Percentiles rank a stretch among this genome's conserved stretches.
Conservation (phyloP, 2,888 invertebrate species). For the Eucera pruinosa region DNA sequence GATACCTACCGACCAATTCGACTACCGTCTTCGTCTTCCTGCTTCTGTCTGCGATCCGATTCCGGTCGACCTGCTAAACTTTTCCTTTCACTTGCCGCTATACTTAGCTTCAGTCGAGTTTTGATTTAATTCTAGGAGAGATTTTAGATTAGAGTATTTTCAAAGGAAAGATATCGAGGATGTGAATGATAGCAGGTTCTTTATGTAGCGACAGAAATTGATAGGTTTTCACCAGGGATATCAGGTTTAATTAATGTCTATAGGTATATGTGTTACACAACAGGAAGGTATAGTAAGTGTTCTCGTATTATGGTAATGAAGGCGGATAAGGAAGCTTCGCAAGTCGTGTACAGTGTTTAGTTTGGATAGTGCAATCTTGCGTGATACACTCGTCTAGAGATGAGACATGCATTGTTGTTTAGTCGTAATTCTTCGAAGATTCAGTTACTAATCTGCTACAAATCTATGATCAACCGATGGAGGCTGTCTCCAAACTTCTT, state of each 20-base stretch:
- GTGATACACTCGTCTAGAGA: not conserved
- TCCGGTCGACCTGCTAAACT: not conserved
- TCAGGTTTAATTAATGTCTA: not conserved
- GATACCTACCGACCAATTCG: constrained; percentile 20
- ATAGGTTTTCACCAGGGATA: not conserved
- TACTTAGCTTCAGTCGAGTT: not conserved
- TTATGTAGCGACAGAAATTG: not conserved
- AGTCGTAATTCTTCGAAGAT: too few relatives aligned
- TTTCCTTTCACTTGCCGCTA: constrained; percentile 7
- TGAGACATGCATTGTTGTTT: not conserved
- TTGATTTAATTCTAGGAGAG: too few relatives aligned
- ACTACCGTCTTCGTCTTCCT: constrained; percentile 20
- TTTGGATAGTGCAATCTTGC: too few relatives aligned
- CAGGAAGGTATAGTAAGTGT: not conserved
- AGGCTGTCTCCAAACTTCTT: too few relatives aligned
- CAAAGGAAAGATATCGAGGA: too few relatives aligned
- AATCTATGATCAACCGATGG: too few relatives aligned
- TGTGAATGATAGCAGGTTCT: too few relatives aligned
- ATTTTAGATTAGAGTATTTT: too few relatives aligned
- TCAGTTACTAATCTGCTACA: too few relatives aligned
- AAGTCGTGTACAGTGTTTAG: not conserved
- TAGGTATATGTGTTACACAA: not conserved
- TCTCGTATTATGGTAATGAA: constrained; percentile 14
- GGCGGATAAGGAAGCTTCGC: not conserved
- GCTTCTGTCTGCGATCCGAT: constrained; percentile 8